Evolutionary conservation across 2,113 vertebrate genomes (phyloP).

Genomic region (Mesembrinibis cayennensis): DNA sequence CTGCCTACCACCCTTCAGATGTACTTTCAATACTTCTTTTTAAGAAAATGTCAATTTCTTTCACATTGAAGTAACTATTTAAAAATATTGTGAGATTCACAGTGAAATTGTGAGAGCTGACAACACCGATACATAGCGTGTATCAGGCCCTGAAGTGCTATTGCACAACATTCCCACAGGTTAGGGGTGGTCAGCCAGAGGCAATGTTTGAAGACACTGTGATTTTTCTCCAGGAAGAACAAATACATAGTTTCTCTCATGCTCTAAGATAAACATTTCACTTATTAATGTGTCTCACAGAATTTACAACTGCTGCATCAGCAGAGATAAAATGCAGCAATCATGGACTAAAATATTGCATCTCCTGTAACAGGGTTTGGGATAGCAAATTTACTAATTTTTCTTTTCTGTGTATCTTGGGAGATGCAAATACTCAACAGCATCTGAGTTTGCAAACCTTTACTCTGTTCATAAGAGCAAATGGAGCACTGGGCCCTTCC

Average conservation of each 20-base stretch:
- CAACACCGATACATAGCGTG: neutral
- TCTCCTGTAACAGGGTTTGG: neutral
- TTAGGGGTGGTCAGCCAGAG: neutral
- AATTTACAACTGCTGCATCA: neutral
- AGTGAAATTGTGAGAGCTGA: neutral
- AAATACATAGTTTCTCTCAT: neutral
- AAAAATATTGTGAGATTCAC: neutral
- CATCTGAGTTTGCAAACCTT: neutral
- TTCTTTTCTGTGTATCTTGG: neutral
- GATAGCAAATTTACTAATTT: neutral
- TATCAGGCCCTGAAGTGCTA: neutral
- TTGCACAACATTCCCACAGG: neutral
- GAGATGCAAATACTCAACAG: neutral
- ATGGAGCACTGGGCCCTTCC: neutral
- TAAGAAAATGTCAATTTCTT: neutral
- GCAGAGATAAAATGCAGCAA: neutral
- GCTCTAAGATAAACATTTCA: constrained; percentile 1
- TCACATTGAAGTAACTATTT: neutral
- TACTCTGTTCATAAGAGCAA: neutral
- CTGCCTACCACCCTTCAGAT: neutral
- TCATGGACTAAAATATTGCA: neutral
- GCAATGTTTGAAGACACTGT: neutral
- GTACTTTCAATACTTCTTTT: neutral
- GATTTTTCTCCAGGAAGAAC: neutral
- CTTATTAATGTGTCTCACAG: neutral